phyloP scores from a whole-genome alignment of 2,797 vertebrate species.

The Phrynocephalus guinanensis region DNA sequence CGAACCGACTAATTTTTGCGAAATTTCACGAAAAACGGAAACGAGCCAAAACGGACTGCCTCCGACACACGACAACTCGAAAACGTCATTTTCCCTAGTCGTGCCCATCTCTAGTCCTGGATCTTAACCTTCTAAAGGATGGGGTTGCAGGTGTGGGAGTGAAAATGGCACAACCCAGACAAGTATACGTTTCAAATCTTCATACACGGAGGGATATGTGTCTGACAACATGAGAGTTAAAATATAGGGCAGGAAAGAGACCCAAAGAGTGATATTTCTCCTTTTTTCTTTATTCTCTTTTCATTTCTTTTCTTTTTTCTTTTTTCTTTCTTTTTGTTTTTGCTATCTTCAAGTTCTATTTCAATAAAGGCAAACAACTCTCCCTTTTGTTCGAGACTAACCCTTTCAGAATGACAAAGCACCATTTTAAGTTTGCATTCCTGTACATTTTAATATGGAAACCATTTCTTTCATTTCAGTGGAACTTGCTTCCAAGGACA shows the following conservation, averaged over 20 bases:
- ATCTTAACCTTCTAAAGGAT: background rate
- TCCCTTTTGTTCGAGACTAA: background rate
- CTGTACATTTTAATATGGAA: background rate
- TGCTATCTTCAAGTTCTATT: background rate
- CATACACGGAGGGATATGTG: background rate
- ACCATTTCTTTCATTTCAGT: background rate
- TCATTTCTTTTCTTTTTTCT: too few species aligned
- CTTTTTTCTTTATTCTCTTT: too few species aligned
- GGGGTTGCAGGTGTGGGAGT: background rate
- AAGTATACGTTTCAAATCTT: background rate
- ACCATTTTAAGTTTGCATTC: background rate
- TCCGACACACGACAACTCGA: too few species aligned
- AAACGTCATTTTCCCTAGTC: too few species aligned
- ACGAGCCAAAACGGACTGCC: too few species aligned
- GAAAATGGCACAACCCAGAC: background rate
- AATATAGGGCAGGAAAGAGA: background rate
- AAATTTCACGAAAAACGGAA: too few species aligned
- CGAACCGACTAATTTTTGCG: too few species aligned
- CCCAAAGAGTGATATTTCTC: background rate
- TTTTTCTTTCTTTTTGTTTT: background rate
- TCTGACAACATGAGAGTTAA: background rate
- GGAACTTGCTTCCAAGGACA: background rate
- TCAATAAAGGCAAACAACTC: background rate
- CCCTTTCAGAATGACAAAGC: background rate
- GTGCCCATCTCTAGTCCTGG: too few species aligned